Conservation (phyloP, 2,888 invertebrate species). For the Xestia sexstrigata region DNA sequence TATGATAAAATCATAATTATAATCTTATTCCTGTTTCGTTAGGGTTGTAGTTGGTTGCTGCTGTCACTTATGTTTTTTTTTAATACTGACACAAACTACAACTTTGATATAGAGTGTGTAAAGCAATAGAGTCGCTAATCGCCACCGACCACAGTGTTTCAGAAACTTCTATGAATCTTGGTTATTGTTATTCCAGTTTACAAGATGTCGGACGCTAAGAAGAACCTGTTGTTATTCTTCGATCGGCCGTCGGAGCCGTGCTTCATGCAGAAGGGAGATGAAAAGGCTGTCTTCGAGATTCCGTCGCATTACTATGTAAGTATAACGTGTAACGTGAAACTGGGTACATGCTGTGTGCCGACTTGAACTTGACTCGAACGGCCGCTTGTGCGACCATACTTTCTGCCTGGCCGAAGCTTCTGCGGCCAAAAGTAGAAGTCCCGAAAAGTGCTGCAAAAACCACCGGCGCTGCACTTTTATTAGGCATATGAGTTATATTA, state of each 20-base stretch:
- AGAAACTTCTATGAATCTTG: neutral
- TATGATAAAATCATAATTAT: neutral
- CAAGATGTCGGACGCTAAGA: constrained; percentile 83
- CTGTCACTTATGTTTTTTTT: neutral
- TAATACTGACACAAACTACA: neutral
- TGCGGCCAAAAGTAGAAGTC: no score
- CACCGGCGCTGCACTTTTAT: no score
- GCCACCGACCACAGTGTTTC: neutral
- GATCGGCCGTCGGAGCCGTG: constrained; percentile 95
- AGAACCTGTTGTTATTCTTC: constrained; percentile 92
- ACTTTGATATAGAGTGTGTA: neutral
- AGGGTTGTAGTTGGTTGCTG: neutral
- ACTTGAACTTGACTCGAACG: no score
- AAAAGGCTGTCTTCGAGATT: constrained; percentile 91
- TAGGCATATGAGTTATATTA: no score
- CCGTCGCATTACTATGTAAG: constrained; percentile 92
- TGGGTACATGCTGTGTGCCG: no score
- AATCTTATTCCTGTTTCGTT: neutral
- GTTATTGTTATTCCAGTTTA: constrained; percentile 48
- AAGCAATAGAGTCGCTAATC: neutral
- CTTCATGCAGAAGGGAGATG: constrained; percentile 94
- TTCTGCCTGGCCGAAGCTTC: no score
- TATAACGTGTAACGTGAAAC: neutral
- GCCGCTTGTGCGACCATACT: no score
- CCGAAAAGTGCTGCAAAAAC: no score